Conservation (phyloP, 2,888 invertebrate species). For the Drosophila niveifrons region DNA sequence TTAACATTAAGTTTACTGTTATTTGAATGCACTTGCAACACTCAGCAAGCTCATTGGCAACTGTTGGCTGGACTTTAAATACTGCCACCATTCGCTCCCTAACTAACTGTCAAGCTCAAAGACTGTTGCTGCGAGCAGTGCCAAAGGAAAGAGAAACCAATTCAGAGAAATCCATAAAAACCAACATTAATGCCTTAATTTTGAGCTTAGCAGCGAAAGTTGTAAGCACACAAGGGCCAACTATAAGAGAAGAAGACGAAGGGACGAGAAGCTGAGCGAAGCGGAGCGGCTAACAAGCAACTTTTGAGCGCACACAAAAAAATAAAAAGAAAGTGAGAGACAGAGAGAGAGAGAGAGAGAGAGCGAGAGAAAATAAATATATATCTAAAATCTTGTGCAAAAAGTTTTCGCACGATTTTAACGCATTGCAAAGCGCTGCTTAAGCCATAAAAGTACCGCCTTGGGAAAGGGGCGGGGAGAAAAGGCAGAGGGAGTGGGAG, state of each 20-base stretch:
- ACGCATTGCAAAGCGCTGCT: slow-evolving; percentile 71
- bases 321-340: neutral
- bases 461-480: slow-evolving; percentile 9
- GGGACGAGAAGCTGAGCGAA: slow-evolving; percentile 1
- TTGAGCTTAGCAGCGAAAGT: slow-evolving; percentile 69
- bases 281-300: slow-evolving; percentile 36
- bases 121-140: slow-evolving; percentile 14
- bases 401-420: slow-evolving; percentile 69
- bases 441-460: slow-evolving; percentile 58
- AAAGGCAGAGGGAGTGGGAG: neutral
- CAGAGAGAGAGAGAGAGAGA: neutral
- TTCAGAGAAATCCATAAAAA: slow-evolving; percentile 71
- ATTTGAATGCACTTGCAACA: slow-evolving; percentile 61
- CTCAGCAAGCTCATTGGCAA: slow-evolving; percentile 44
- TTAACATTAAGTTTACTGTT: slow-evolving; percentile 56
- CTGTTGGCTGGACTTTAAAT: slow-evolving; percentile 53
- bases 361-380: slow-evolving; percentile 16
- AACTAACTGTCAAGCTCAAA: slow-evolving; percentile 17
- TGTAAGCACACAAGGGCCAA: slow-evolving; percentile 44
- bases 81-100: slow-evolving; percentile 36
- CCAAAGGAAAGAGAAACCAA: slow-evolving; percentile 61
- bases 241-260: slow-evolving; percentile 6
- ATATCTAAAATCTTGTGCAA: slow-evolving; percentile 50
- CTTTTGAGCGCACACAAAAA: slow-evolving; percentile 25
- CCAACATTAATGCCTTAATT: slow-evolving; percentile 78